Percentiles rank a stretch among this genome's conserved stretches.
These are phyloP conservation scores for Gobio occitaniae DNA, from an alignment of 2,797 vertebrate species.

Conservation along the genomic window DNA sequence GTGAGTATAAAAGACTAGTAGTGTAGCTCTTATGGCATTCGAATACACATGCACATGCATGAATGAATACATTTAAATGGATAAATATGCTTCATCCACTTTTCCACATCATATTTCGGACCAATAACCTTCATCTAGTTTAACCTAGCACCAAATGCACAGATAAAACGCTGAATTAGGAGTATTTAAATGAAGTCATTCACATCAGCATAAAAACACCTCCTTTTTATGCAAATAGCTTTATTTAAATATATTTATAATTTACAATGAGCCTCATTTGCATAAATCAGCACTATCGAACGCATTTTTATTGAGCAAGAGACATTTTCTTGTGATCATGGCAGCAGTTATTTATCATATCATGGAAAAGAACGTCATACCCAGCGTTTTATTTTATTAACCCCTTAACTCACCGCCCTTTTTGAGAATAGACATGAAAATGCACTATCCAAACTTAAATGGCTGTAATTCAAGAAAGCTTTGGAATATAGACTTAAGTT, in stretches of 20 bases:
- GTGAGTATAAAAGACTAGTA: not conserved
- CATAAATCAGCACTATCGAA: not conserved
- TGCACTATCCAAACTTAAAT: no score
- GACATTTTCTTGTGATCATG: not conserved
- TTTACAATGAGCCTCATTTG: not conserved
- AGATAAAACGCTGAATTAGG: not conserved
- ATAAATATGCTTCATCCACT: not conserved
- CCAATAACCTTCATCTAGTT: not conserved
- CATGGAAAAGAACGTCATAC: not conserved
- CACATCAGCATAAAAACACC: not conserved
- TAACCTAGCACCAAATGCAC: not conserved
- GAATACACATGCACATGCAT: not conserved
- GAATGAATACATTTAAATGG: not conserved
- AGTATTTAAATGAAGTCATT: not conserved
- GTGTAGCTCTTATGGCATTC: not conserved
- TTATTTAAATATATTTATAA: constrained; percentile 10
- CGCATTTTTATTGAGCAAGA: not conserved
- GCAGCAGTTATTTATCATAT: not conserved
- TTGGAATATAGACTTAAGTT: no score
- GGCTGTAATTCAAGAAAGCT: no score
- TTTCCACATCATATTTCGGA: not conserved
- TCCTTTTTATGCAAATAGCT: not conserved
- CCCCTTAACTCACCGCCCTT: no score
- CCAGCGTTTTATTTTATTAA: not conserved
- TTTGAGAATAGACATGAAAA: no score